Conservation (phyloP, 1,140 invertebrate genomes). For the Lysiphlebus fabarum region DNA sequence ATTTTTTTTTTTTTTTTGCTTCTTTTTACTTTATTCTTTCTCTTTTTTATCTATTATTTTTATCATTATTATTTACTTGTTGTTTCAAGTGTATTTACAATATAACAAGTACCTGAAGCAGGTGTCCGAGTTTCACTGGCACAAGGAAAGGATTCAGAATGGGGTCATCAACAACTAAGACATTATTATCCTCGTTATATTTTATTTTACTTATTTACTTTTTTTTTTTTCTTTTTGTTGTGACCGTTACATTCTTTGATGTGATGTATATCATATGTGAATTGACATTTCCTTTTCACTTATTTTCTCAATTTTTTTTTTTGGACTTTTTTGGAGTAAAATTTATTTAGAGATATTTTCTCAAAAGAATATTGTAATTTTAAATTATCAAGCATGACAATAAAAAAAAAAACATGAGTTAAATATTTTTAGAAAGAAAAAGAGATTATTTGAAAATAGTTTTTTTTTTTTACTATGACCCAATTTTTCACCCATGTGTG, state of each 20-base stretch:
- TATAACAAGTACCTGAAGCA: conserved; percentile 27
- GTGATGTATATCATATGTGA: no score
- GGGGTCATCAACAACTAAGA: conserved; percentile 21
- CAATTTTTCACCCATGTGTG: no score
- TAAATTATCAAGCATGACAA: conserved; percentile 15
- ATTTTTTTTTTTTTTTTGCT: neutral
- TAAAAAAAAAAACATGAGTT: neutral
- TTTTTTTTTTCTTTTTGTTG: conserved; percentile 1
- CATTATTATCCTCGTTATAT: conserved; percentile 22
- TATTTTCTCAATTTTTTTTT: neutral
- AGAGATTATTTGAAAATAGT: conserved; percentile 25
- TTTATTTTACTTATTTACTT: no score
- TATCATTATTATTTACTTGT: neutral
- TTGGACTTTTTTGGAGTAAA: no score
- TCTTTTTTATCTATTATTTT: neutral
- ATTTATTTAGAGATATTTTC: neutral
- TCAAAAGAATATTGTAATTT: conserved; percentile 5
- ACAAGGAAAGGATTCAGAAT: conserved; percentile 21
- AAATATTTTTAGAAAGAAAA: conserved; percentile 2
- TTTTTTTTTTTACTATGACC: neutral
- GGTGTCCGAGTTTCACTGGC: conserved; percentile 30
- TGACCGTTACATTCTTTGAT: neutral
- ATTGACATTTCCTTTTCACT: neutral
- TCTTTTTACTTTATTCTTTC: neutral
- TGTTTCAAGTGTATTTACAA: conserved; percentile 12